phyloP scores from a whole-genome alignment of 2,113 vertebrate species.

The Aptenodytes forsteri region DNA sequence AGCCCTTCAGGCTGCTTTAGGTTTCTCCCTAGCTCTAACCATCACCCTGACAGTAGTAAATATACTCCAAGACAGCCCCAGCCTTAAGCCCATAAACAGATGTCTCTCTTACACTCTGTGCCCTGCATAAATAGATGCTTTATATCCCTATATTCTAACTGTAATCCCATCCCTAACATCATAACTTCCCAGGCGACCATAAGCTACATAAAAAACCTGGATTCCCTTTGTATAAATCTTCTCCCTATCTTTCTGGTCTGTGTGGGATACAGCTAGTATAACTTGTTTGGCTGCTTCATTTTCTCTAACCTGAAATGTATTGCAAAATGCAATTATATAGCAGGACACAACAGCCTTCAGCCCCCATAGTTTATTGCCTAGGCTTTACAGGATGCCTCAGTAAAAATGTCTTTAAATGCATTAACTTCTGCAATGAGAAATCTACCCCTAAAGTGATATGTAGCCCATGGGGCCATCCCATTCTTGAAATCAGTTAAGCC shows the following conservation, averaged over 20 bases:
- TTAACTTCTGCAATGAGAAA: not conserved
- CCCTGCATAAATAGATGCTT: not conserved
- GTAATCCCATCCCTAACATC: not conserved
- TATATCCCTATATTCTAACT: not conserved
- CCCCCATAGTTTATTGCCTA: not conserved
- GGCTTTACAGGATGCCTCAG: not conserved
- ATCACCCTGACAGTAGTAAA: not conserved
- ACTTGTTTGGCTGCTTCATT: not conserved
- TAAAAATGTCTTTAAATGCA: conserved; percentile 16
- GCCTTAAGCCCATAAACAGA: not conserved
- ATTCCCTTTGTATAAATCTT: not conserved
- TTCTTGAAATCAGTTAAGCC: conserved; percentile 15
- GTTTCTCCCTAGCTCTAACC: not conserved
- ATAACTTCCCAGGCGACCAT: not conserved
- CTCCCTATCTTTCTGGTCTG: not conserved
- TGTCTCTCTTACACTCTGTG: not conserved
- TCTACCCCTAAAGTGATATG: not conserved
- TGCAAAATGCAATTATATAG: not conserved
- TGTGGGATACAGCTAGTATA: not conserved
- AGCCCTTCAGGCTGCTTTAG: not conserved
- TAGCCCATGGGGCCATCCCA: not conserved
- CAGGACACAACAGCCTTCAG: not conserved
- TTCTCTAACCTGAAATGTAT: not conserved
- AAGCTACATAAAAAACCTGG: not conserved
- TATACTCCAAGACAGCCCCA: not conserved